Conservation (phyloP, 2,888 invertebrate genomes). For the Rhorus exstirpatorius region DNA sequence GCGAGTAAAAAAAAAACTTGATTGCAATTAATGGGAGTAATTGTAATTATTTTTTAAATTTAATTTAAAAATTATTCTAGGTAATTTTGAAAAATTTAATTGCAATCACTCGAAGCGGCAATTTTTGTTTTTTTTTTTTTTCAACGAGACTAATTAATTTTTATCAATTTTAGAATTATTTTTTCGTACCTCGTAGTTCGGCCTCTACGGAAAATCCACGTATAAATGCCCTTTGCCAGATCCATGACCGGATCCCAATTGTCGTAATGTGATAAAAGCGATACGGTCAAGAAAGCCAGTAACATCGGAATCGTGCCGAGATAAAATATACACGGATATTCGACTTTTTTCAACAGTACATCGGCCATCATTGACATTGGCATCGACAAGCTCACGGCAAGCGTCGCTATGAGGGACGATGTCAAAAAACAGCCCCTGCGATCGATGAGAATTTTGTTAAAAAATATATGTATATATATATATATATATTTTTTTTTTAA, state of each 20-base stretch:
- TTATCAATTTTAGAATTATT: background rate
- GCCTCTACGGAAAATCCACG: conserved; percentile 86
- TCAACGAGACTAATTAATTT: background rate
- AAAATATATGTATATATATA: too few species aligned
- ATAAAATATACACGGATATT: conserved; percentile 91
- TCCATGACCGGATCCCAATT: conserved; percentile 93
- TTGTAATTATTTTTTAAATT: too few species aligned
- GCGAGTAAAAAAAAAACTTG: too few species aligned
- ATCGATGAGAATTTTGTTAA: conserved; percentile 70
- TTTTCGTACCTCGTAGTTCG: conserved; percentile 86
- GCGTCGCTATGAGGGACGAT: conserved; percentile 95
- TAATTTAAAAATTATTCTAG: too few species aligned
- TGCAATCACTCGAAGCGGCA: too few species aligned
- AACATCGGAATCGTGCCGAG: conserved; percentile 93
- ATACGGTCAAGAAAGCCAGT: conserved; percentile 91
- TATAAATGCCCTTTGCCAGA: conserved; percentile 87
- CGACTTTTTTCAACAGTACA: conserved; percentile 90
- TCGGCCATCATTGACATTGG: conserved; percentile 96
- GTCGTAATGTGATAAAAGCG: conserved; percentile 91
- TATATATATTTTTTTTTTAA: too few species aligned
- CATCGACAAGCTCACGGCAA: conserved; percentile 94
- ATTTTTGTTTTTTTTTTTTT: background rate
- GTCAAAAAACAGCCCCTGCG: conserved; percentile 97
- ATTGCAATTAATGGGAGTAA: too few species aligned
- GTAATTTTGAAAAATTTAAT: too few species aligned